A percentile compares a stretch with the other conserved stretches of the same genome.
These are phyloP conservation scores for Sinotaia quadrata DNA, from an alignment of 2,888 invertebrate species.

Conservation along the genomic window DNA sequence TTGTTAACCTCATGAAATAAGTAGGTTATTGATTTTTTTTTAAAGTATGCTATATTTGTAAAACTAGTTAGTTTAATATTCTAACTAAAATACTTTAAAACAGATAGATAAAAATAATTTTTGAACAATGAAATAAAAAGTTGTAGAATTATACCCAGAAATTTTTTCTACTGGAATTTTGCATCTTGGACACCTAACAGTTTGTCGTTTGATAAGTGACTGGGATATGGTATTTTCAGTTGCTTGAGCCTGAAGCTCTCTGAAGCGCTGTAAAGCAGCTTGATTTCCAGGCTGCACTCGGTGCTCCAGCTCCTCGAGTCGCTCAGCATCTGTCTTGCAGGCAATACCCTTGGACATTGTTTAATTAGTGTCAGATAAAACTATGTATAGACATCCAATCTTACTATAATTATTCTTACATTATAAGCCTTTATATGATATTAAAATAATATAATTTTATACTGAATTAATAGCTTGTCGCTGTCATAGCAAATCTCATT, in stretches of 20 bases:
- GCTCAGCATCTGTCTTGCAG: slow-evolving; percentile 29
- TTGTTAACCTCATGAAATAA: too few relatives aligned
- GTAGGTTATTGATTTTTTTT: too few relatives aligned
- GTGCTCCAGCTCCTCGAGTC: slow-evolving; percentile 18
- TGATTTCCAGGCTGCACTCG: neutral
- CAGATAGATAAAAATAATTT: neutral
- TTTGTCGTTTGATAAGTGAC: slow-evolving; percentile 29
- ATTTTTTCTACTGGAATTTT: slow-evolving; percentile 46
- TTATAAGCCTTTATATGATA: too few relatives aligned
- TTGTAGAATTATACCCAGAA: slow-evolving; percentile 41
- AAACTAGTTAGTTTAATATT: too few relatives aligned
- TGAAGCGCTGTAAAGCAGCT: slow-evolving; percentile 18
- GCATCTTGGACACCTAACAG: slow-evolving; percentile 49
- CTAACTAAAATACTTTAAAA: neutral
- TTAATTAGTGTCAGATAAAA: too few relatives aligned
- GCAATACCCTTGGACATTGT: slow-evolving; percentile 30
- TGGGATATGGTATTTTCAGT: slow-evolving; percentile 23
- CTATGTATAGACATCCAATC: too few relatives aligned
- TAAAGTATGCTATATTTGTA: too few relatives aligned
- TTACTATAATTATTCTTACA: too few relatives aligned
- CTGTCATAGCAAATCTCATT: too few relatives aligned
- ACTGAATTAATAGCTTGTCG: too few relatives aligned
- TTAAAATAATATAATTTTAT: too few relatives aligned
- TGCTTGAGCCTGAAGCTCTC: slow-evolving; percentile 23
- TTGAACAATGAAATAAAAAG: neutral